Evolutionary conservation across 2,888 invertebrate genomes (phyloP).

Genomic region (Lepidocyrtinus sp.): DNA sequence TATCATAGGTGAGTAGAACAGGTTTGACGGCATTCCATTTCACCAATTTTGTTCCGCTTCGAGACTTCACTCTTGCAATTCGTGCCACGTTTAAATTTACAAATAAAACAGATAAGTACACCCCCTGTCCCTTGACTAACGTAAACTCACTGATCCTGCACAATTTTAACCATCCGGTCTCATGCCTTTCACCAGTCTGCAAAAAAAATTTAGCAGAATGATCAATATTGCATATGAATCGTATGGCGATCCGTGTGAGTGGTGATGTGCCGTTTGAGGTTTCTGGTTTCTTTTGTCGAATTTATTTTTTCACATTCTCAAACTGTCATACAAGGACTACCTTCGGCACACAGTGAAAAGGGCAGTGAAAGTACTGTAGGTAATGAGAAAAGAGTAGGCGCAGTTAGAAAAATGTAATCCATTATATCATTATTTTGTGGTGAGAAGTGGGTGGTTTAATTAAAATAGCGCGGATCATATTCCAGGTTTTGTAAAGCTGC

Average conservation of each 20-base stretch:
- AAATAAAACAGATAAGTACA: neutral
- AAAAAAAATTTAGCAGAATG: neutral
- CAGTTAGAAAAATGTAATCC: neutral
- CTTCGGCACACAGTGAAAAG: conserved; percentile 11
- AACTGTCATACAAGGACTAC: conserved; percentile 18
- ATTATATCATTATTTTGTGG: neutral
- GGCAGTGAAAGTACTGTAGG: conserved; percentile 4
- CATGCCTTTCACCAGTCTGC: conserved; percentile 13
- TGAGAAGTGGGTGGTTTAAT: conserved; percentile 51
- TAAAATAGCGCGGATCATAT: conserved; percentile 32
- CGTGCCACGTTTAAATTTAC: neutral
- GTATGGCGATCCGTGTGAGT: neutral
- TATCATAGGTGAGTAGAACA: conserved; percentile 3
- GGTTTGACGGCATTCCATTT: conserved; percentile 11
- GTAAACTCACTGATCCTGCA: conserved; percentile 52
- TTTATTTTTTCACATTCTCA: conserved; percentile 12
- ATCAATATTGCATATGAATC: neutral
- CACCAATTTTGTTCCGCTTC: neutral
- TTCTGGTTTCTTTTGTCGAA: neutral
- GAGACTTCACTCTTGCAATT: conserved; percentile 25
- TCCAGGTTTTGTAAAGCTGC: conserved; percentile 30
- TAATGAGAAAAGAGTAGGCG: conserved; percentile 4
- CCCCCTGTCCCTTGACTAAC: conserved; percentile 52
- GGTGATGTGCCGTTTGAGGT: conserved; percentile 17
- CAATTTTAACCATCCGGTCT: conserved; percentile 12